Base-by-base conservation (phyloP, 2,888 invertebrate genomes). In the Idaea straminata region DNA sequence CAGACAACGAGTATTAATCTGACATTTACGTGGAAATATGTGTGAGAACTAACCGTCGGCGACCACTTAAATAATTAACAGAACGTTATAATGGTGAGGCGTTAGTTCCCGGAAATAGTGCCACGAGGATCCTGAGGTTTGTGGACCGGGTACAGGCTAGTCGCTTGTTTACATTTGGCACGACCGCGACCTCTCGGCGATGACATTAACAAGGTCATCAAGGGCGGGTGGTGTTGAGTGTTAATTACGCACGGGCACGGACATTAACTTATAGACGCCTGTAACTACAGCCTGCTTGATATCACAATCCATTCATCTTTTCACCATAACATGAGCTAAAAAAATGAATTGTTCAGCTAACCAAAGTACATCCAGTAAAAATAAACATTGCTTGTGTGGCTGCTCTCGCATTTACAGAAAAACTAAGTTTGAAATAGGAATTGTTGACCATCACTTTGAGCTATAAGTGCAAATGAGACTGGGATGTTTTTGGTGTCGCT, bases 51-150 rank as follows among this genome's bases (percentile, higher is more conserved):
- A 59, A 10, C 16, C 64, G 69, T 58, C 64, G 71, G 70, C 64
- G 69, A 67, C 72, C 69, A 68, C 67, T 74, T 72, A 70, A 73
- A 77, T 74, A 76, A 80, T 79, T 77, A 79, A 77, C 76, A 72
- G 67, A 68, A 67, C 73, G 71, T 69, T 72, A 74, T 74, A 74
- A 73, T 66, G 60, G 36, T 72, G 70, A 78, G 77, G 83, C 83
- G 83, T 76, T 73, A 84, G 77, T 84, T 88, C 85, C 85, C 78
- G 86, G 87, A 87, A 85, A 79, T 79, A 63, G 62, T 81, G 75
- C 79, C 74, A 74, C 64, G 60, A 64, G 70, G 77, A 73, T 73
- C 72, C 68, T 74, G 73, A 73, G 67, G 68, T 71, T 65, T 70
- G 75, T 71, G 75, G 72, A 74, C 72, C 13, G 47, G 47, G 47